Base-by-base conservation (phyloP, 2,888 invertebrate genomes). In the Lithophane semibrunnea region DNA sequence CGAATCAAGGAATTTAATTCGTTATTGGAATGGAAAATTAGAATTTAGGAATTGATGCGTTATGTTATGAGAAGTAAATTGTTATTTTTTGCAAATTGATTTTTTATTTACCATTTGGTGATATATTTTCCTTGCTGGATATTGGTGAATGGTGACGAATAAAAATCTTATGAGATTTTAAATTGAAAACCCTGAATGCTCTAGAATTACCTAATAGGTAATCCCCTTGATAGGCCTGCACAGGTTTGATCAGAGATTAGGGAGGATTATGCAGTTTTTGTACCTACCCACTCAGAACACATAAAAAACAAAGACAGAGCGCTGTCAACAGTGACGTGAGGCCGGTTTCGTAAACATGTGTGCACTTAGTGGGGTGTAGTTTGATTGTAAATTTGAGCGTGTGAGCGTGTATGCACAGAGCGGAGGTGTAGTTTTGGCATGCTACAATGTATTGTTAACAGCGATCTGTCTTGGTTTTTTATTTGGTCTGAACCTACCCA, bases 61-160 rank as follows among this genome's bases (percentile, higher is more conserved):
- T 75, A 29, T 80, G 29, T 29, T 37, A 29, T 80, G 72, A 75
- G 78, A 88, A 87, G 88, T 88, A 90, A 85, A 89, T 86, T 75
- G 75, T 64, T 56, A 73, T 82, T 76, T 83, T 85, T 49, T 60
- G 24, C 42, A 29, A 47, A 77, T 83, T 73, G 70, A 64, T 54
- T 64, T 70, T 84, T 84, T 68, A 74, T 73, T 83, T 66, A 52
- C 21, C 44, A 21, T 65, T 56, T 42, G 29, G 18, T 42, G 5
- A 47, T 29, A 49, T 10, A 29, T 29, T 29, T 29, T 44, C 29
- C 29, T 60, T 60, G 60, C 37, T 60, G 29, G 58, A 67, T 52
- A 77, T 60, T 65, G 21, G 9, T 58, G 7, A 77, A 52, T 65
- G n/a, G 13, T 58, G 9, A 52, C 2, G 16, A 29, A 52, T 7